Base-by-base conservation (phyloP, 2,113 vertebrate species). In the Solea senegalensis region DNA sequence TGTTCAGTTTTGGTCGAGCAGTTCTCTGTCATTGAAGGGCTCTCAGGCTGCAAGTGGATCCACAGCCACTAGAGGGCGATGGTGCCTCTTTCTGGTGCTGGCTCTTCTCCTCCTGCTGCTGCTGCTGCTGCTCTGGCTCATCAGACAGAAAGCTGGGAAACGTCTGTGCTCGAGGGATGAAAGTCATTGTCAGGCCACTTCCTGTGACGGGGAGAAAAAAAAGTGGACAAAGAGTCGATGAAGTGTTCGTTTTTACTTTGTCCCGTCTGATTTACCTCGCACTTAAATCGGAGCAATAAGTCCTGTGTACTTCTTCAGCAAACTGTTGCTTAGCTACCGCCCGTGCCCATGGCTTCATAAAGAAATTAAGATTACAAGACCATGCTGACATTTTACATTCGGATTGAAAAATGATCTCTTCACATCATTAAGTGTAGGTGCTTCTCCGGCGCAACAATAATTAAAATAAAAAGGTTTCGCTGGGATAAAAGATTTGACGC, bases 141-240 rank as follows among this genome's bases (percentile, higher is more conserved):
- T 96, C 96, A 2, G 94, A 93, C 43, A 95, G 77, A 77, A 97
- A 98, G 93, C 94, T 97, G 92, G 97, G 96, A 74, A 98, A 98
- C 0, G 98, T 98, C 93, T 98, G 97, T 7, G 97, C 96, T 66
- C 96, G 94, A 6, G 96, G 95, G 93, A 97, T 96, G 80, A 97
- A 96, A 0, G 94, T 92, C 8, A 96, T 89, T 21, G 94, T 80
- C 15, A 97, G 92, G 78, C 86, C 92, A 15, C 92, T 92, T 89
- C 95, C 98, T 98, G 85, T 27, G 1, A 1, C 2, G 9, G n/a
- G 2, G 14, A 14, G 45, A 69, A 28, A 52, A 48, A 8, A 4
- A 14, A 46, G 34, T 34, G 34, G 34, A 34, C 34, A 3, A 27
- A 40, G n/a, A 51, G 14, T 44, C 27, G 67, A 4, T 50, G 34